Base-by-base conservation (phyloP, 2,888 invertebrate genomes). In the Bugula neritina region DNA sequence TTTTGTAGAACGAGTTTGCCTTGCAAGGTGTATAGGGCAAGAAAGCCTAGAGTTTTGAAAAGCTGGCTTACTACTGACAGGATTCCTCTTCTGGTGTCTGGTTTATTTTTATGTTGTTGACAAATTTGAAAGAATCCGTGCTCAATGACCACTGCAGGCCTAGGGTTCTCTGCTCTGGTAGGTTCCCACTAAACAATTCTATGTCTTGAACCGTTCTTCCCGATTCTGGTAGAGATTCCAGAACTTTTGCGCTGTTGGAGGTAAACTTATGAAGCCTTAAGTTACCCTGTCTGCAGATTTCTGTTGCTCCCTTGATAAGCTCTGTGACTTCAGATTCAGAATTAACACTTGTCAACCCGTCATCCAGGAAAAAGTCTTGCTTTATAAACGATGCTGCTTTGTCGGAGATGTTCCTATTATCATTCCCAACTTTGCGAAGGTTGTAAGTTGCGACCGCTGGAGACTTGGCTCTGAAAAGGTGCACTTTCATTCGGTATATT, bases 281-380 rank as follows among this genome's bases (percentile, higher is more conserved):
- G 55, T 69, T 23, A 23, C 69, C 69, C 21, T 5, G 5, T 17
- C 54, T 0, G 10, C 69, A 23, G 0, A 73, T 13, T 1, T 13
- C 23, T 27, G 34, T 29, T 21, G 72, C 54, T 0, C 69, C 34
- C 17, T 63, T 17, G 1, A 69, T n/a, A 2, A 70, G 21, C 17
- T 34, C 27, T 5, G 69, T 63, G 21, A 55, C 54, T 43, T 71
- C 35, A n/a, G 43, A 21, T 69, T 27, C 72, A 27, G 17, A 10
- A 0, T 34, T n/a, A 1, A 74, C 27, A 34, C 69, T 63, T 34
- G 70, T 73, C 5, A 74, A 31, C 21, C 74, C 63, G 29, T 74
- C 73, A 72, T 74, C 74, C 0, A 74, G 72, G n/a, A 73, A 73
- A 54, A 72, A 74, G 71, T 74, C 69, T 2, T 73, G 54, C 1